Conservation (phyloP, 92 coral and sea anemone species). For the Anthopleura xanthogrammica region DNA sequence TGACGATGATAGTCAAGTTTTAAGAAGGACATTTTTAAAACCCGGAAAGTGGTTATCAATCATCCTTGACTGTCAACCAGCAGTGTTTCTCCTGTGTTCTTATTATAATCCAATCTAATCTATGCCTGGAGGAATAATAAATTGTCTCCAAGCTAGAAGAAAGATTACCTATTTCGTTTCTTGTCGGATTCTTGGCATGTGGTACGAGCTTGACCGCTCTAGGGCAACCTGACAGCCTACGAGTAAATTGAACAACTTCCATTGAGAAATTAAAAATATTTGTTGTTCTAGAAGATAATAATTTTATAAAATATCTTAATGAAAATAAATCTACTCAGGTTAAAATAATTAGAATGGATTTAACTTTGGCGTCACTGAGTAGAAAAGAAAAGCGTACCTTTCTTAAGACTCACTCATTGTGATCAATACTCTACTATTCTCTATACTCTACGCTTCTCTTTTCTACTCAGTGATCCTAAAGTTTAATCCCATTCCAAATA, state of each 20-base stretch:
- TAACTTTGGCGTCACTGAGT: too few relatives aligned
- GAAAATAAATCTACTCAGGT: too few relatives aligned
- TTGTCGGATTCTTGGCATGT: slow-evolving; percentile 56
- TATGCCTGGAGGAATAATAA: background rate
- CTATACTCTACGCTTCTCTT: too few relatives aligned
- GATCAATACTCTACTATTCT: too few relatives aligned
- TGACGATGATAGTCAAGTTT: background rate
- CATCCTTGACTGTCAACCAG: background rate
- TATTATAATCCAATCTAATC: background rate
- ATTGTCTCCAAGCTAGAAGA: background rate
- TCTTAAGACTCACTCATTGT: too few relatives aligned
- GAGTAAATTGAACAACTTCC: background rate
- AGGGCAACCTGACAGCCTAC: slow-evolving; percentile 83
- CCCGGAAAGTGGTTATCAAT: background rate
- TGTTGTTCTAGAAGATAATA: too few relatives aligned
- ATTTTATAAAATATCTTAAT: too few relatives aligned
- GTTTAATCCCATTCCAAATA: too few relatives aligned
- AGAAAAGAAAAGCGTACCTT: too few relatives aligned
- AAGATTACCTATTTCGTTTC: slow-evolving; percentile 66
- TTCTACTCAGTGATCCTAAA: too few relatives aligned
- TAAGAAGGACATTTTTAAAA: background rate
- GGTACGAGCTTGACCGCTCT: slow-evolving; percentile 52
- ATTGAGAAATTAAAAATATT: background rate
- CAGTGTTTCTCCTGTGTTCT: background rate
- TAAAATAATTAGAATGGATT: too few relatives aligned